Evolutionary conservation across 2,113 vertebrate species (phyloP).

Genomic region (Ciconia boyciana): DNA sequence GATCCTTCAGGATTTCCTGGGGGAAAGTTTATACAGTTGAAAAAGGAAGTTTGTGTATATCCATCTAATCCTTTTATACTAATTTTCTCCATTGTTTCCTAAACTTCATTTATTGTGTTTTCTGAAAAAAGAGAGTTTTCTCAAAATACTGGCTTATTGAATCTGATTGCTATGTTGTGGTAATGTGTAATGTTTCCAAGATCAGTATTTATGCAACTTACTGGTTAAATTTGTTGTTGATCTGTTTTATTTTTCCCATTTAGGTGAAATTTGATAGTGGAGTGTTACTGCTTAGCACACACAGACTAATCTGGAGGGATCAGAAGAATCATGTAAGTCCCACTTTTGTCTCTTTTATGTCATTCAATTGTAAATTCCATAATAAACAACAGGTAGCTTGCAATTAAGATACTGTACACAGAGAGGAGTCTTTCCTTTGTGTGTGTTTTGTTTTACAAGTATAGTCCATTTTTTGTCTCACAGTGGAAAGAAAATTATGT

Average conservation of each 20-base stretch:
- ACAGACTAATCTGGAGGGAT: conserved; percentile 94
- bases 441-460: neutral
- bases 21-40: neutral
- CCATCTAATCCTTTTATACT: neutral
- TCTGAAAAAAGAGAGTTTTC: neutral
- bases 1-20: conserved; percentile 17
- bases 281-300: conserved; percentile 87
- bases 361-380: neutral
- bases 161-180: neutral
- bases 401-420: accelerated
- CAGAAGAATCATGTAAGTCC: conserved; percentile 90
- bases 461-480: neutral
- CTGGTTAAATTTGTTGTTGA: neutral
- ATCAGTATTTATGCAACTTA: neutral
- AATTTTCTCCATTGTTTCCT: neutral
- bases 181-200: neutral
- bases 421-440: neutral
- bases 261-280: conserved; percentile 90
- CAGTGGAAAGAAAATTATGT: neutral
- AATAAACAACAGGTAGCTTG: neutral
- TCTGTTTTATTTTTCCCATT: neutral
- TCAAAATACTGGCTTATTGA: neutral
- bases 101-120: neutral
- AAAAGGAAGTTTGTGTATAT: conserved; percentile 22
- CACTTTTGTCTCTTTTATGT: neutral